Percentiles rank a stretch among this genome's conserved stretches.
These are phyloP conservation scores for Danaus melanippus DNA, from an alignment of 1,140 invertebrate genomes.

Conservation along the genomic window DNA sequence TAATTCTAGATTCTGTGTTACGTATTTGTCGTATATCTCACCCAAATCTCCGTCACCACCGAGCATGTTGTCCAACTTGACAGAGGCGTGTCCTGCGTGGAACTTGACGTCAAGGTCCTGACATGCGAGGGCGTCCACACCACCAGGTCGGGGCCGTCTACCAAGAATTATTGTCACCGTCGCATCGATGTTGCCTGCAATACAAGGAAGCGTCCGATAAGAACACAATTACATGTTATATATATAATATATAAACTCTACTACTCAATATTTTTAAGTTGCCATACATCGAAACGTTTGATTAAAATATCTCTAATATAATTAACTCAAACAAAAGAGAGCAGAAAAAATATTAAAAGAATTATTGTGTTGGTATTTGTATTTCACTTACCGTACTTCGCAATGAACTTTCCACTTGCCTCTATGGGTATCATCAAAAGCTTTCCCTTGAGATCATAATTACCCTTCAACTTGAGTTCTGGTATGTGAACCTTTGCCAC, in stretches of 20 bases:
- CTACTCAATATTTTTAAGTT: too few relatives aligned
- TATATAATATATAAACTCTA: conserved; percentile 1
- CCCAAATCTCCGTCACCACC: conserved; percentile 78
- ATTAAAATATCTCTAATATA: too few relatives aligned
- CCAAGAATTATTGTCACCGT: conserved; percentile 73
- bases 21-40: conserved; percentile 22
- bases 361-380: too few relatives aligned
- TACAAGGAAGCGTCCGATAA: conserved; percentile 5
- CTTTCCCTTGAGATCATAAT: conserved; percentile 62
- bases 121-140: conserved; percentile 73
- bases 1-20: too few relatives aligned
- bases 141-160: conserved; percentile 48
- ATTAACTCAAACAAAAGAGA: too few relatives aligned
- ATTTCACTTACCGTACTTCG: conserved; percentile 44
- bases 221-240: conserved; percentile 7
- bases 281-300: too few relatives aligned
- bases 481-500: conserved; percentile 55
- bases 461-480: conserved; percentile 59
- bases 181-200: conserved; percentile 77
- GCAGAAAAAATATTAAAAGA: too few relatives aligned
- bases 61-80: conserved; percentile 79
- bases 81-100: conserved; percentile 73
- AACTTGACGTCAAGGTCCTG: conserved; percentile 77
- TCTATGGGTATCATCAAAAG: conserved; percentile 64
- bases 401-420: conserved; percentile 49